These are phyloP conservation scores for Dryas iulia DNA, from an alignment of 1,140 invertebrate species.

Conservation along the genomic window DNA sequence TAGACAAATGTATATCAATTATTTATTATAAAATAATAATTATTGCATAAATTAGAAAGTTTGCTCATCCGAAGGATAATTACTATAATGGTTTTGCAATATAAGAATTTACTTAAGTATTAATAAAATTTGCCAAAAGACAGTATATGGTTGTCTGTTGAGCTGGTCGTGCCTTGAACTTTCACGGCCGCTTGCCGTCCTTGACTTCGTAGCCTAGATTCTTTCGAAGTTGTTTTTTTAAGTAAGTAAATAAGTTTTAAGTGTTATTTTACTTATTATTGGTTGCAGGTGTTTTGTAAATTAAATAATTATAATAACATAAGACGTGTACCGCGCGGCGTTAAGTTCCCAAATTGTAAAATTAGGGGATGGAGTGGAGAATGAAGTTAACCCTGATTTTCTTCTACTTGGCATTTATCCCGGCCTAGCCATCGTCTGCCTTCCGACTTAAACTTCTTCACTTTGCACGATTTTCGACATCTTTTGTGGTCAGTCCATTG, in stretches of 20 bases:
- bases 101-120: slow-evolving; percentile 38
- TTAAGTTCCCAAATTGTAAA: too few relatives aligned
- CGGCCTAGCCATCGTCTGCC: too few relatives aligned
- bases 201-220: slow-evolving; percentile 7
- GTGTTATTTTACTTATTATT: too few relatives aligned
- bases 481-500: too few relatives aligned
- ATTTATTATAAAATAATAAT: not conserved
- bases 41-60: slow-evolving; percentile 32
- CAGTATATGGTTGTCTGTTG: slow-evolving; percentile 6
- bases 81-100: slow-evolving; percentile 40
- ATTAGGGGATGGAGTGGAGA: too few relatives aligned
- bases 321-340: too few relatives aligned
- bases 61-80: slow-evolving; percentile 37
- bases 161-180: not conserved
- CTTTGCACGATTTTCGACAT: too few relatives aligned
- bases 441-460: too few relatives aligned
- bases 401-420: too few relatives aligned
- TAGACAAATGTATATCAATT: slow-evolving; percentile 18
- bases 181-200: not conserved
- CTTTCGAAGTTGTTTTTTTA: not conserved
- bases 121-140: slow-evolving; percentile 34
- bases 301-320: too few relatives aligned
- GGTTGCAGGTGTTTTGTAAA: too few relatives aligned
- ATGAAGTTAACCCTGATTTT: too few relatives aligned
- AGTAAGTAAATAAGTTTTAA: not conserved